A percentile compares a stretch with the other conserved stretches of the same genome.
Evolutionary conservation across 1,140 invertebrate genomes (phyloP).

Genomic region (Leptopilina boulardi): DNA sequence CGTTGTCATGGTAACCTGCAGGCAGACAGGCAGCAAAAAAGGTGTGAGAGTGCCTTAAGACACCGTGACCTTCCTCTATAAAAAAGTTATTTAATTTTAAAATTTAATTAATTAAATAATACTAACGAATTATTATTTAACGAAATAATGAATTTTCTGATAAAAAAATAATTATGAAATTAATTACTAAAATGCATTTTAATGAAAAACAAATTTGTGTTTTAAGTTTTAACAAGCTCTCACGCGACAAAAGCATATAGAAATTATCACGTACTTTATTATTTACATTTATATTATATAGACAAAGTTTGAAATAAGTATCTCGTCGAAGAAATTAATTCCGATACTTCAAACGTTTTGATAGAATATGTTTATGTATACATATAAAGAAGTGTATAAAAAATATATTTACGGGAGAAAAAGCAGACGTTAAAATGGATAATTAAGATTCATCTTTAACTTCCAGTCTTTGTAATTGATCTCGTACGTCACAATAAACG

Average conservation of each 20-base stretch:
- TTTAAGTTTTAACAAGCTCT: neutral
- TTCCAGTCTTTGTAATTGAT: neutral
- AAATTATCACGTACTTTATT: neutral
- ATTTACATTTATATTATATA: slow-evolving; percentile 6
- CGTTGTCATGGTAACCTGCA: no score
- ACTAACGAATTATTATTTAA: no score
- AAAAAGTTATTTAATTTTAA: no score
- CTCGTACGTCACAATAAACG: slow-evolving; percentile 22
- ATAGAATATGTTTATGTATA: neutral
- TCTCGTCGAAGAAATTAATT: neutral
- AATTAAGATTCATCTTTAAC: slow-evolving; percentile 1
- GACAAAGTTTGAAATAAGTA: neutral
- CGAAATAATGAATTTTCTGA: no score
- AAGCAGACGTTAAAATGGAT: neutral
- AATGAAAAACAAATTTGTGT: no score
- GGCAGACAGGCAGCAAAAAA: no score
- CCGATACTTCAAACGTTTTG: neutral
- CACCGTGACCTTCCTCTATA: no score
- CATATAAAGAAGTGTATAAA: neutral
- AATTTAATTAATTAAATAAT: neutral
- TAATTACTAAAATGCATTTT: no score
- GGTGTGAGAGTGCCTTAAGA: no score
- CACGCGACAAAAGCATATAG: neutral
- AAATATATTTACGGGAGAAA: neutral
- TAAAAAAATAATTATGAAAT: no score